Base-by-base conservation (phyloP, 2,113 vertebrate species). In the Telmatochromis bifrenatus region DNA sequence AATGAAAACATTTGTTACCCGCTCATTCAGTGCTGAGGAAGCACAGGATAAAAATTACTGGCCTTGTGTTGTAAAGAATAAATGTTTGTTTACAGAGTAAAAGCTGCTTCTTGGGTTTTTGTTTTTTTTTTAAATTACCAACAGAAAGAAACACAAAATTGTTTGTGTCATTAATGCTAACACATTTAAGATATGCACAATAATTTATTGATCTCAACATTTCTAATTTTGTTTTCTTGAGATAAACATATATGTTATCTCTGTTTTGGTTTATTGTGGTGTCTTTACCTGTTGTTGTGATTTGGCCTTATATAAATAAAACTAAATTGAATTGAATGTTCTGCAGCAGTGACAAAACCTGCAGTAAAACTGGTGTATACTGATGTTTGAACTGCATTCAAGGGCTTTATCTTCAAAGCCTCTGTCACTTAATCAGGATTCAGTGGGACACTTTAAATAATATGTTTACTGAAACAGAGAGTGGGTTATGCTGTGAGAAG, bases 101-200 rank as follows among this genome's bases (percentile, higher is more conserved):
- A 65, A 8, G 33, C 12, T 23, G 65, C 35, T 23, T 70, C 35
- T 23, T 37, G 33, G 0, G 0, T 1, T 12, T 2, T 31, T 6
- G 5, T 6, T 6, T 31, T 11, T 12, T 45, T 15, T 45, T 45
- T 1, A 4, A 13, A 23, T 70, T 42, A 70, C 35, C n/a, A 39
- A 39, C 62, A 42, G n/a, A 42, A 70, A 42, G 62, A 70, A 70
- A 39, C 35, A 21, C n/a, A 70, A 70, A 70, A 42, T 23, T 23
- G 60, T 65, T 65, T 65, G 10, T 37, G 33, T 37, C 33, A 65
- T 65, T 65, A 12, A 65, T 65, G 31, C 10, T 37, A 37, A 62
- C 28, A 62, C 1, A 65, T 65, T 65, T 37, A n/a, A 65, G 17
- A 65, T 65, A 3, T 21, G 11, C 35, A 23, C 62, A 70, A 42